Evolutionary conservation across 2,797 vertebrate genomes (phyloP).

Genomic region (Poeciliopsis gracilis): DNA sequence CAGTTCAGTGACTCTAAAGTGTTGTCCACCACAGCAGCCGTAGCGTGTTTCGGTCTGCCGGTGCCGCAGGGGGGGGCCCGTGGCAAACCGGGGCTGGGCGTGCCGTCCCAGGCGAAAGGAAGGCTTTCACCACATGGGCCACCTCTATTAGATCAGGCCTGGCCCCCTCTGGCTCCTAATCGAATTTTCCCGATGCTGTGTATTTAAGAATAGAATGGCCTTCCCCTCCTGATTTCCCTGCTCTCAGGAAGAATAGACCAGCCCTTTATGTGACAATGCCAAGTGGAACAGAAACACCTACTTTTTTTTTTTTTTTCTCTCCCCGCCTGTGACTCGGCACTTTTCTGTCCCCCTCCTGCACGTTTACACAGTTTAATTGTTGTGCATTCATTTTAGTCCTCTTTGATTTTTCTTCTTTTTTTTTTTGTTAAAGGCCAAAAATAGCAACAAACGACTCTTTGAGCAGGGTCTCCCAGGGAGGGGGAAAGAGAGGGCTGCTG

Average conservation of each 20-base stretch:
- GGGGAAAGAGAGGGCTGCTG: conserved; percentile 59
- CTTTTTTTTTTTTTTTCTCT: conserved; percentile 5
- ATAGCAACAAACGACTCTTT: conserved; percentile 49
- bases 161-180: conserved; percentile 77
- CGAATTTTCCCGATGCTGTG: conserved; percentile 81
- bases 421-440: conserved; percentile 21
- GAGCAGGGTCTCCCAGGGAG: conserved; percentile 58
- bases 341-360: conserved; percentile 34
- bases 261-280: conserved; percentile 57
- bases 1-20: conserved; percentile 36
- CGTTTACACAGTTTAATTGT: conserved; percentile 34
- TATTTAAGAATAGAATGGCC: conserved; percentile 81
- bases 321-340: conserved; percentile 63
- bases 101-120: conserved; percentile 65
- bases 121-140: conserved; percentile 70
- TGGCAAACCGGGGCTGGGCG: conserved; percentile 46
- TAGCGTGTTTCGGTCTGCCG: conserved; percentile 11
- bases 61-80: conserved; percentile 35
- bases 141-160: conserved; percentile 80
- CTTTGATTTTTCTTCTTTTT: conserved; percentile 21
- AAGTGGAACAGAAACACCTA: conserved; percentile 47
- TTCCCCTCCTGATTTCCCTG: conserved; percentile 72
- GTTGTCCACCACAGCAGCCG: conserved; percentile 25
- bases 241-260: conserved; percentile 53
- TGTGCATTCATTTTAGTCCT: conserved; percentile 24